Evolutionary conservation across 2,888 invertebrate species (phyloP), one percentile per base, ranked within the genome.

Genomic region (Erebia epiphron): DNA sequence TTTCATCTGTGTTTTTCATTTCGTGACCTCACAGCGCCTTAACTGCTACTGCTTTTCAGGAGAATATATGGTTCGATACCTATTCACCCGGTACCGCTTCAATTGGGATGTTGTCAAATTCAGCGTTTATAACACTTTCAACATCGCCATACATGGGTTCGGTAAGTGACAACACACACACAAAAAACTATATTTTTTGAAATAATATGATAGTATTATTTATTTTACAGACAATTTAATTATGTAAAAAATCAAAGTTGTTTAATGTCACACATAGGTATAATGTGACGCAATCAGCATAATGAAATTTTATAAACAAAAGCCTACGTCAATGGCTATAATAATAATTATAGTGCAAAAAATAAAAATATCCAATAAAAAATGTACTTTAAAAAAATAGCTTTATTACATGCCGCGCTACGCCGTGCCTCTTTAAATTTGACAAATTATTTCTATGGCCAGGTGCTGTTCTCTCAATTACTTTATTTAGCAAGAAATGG

Each of bases 41-140:
- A 35, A 35, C 18, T 18, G 9, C 18, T 54, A 10, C 54, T 18
- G 10, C 18, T 57, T 57, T 57, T 18, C 56, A 57, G 56, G 56
- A 26, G 56, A 57, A 14, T 5, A 1, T 9, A 57, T 7, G 9
- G 26, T 57, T 11, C 82, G 87, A 0, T 94, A 94, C 75, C 76
- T 94, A n/a, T 94, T 88, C 73, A 90, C 90, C 0, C 83, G 94
- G 2, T 89, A 88, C 70, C 82, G 90, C 2, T 94, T 94, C 76
- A 90, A 92, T 75, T 94, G 94, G 94, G 91, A 94, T 69, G 93
- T 91, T 0, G 75, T 92, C 21, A 90, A 87, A 74, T 94, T 87
- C 76, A 92, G 93, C 64, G 86, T 91, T 72, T 93, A 87, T 75
- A 84, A 80, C 35, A 93, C 92, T 2, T 92, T 88, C 75, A 85